Percentiles rank a stretch among this genome's conserved stretches.
Conservation (phyloP, 2,888 invertebrate species). For the Dynastes maya region DNA sequence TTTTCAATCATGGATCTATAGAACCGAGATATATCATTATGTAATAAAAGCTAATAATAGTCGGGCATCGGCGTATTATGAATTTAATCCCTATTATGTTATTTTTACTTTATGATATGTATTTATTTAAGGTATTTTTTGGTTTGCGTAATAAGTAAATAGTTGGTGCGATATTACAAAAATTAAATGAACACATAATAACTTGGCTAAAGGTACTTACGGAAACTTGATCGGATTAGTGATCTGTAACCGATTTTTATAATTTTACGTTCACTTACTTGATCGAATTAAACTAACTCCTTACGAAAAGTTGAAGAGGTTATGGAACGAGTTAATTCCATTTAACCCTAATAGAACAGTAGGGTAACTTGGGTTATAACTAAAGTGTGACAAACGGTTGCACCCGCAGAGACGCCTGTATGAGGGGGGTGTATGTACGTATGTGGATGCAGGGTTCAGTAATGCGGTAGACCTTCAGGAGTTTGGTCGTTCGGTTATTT, state of each 20-base stretch:
- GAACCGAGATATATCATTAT: constrained; percentile 20
- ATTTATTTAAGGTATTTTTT: no score
- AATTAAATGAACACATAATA: no score
- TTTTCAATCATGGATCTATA: constrained; percentile 30
- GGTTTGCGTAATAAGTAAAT: no score
- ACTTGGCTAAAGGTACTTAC: no score
- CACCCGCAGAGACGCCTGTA: no score
- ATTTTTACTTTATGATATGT: no score
- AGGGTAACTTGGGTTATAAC: neutral
- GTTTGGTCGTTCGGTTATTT: no score
- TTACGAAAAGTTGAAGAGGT: constrained; percentile 5
- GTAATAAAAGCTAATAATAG: constrained; percentile 34
- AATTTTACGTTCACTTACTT: neutral
- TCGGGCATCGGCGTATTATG: neutral
- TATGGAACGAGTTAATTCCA: constrained; percentile 18
- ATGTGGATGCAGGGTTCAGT: no score
- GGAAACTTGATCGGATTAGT: constrained; percentile 3
- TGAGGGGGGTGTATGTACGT: no score
- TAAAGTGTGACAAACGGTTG: no score
- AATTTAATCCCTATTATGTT: neutral
- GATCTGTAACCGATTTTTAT: neutral
- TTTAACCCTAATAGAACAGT: neutral
- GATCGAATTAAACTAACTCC: neutral
- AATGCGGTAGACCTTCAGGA: no score
- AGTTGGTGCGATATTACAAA: no score